Conservation (phyloP, 2,888 invertebrate genomes). For the Amblyjoppa proteus region DNA sequence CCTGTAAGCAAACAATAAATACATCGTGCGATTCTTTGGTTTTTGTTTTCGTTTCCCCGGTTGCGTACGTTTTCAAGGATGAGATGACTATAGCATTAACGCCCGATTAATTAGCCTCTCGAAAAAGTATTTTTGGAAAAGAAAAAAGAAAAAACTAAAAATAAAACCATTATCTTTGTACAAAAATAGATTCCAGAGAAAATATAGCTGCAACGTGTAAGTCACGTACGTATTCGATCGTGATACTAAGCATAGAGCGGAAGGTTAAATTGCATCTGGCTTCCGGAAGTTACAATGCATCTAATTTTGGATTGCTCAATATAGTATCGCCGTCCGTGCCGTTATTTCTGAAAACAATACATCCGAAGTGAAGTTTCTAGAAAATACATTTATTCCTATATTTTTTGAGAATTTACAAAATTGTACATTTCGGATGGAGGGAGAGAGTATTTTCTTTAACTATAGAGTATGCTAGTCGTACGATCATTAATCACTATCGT, state of each 20-base stretch:
- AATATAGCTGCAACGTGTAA: slow-evolving; percentile 6
- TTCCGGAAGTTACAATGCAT: slow-evolving; percentile 55
- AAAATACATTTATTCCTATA: slow-evolving; percentile 67
- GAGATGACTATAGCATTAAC: background rate
- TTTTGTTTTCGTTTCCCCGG: slow-evolving; percentile 4
- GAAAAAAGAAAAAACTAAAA: background rate
- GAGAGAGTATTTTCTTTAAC: slow-evolving; percentile 26
- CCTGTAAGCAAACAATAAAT: slow-evolving; percentile 34
- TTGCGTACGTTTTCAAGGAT: background rate
- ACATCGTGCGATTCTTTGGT: slow-evolving; percentile 16
- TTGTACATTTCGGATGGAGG: slow-evolving; percentile 57
- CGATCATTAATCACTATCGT: slow-evolving; percentile 31
- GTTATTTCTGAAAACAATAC: slow-evolving; percentile 23
- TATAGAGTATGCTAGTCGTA: slow-evolving; percentile 36
- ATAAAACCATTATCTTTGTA: slow-evolving; percentile 23
- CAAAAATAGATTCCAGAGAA: slow-evolving; percentile 24
- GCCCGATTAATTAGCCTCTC: slow-evolving; percentile 4
- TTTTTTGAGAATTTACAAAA: slow-evolving; percentile 68
- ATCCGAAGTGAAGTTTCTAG: slow-evolving; percentile 38
- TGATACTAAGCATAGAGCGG: slow-evolving; percentile 18
- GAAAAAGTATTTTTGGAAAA: slow-evolving; percentile 6
- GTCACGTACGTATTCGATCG: slow-evolving; percentile 30
- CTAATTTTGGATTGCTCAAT: slow-evolving; percentile 56
- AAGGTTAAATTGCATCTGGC: slow-evolving; percentile 58
- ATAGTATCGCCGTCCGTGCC: slow-evolving; percentile 1